Percentiles rank a stretch among this genome's conserved stretches.
Evolutionary conservation across 2,113 vertebrate genomes (phyloP).

Genomic region (Cyprinodon brontotheroides): DNA sequence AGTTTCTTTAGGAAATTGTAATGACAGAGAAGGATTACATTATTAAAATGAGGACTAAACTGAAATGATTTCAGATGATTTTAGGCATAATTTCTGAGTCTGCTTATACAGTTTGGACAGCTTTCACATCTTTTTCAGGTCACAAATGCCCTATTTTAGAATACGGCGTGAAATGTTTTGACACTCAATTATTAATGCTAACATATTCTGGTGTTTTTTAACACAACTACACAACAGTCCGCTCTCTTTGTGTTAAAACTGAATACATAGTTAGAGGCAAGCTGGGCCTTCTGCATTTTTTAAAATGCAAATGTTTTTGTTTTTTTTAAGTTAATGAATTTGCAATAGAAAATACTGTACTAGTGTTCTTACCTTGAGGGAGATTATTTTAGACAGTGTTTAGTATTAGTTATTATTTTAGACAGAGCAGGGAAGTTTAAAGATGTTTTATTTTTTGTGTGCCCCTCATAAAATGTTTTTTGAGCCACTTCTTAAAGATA

Average conservation of each 20-base stretch:
- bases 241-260: background rate
- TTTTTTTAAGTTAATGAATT: slow-evolving; percentile 11
- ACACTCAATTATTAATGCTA: slow-evolving; percentile 5
- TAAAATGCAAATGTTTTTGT: too few relatives aligned
- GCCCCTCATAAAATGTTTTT: background rate
- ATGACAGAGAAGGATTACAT: too few relatives aligned
- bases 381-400: slow-evolving; percentile 1
- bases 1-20: too few relatives aligned
- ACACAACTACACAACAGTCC: background rate
- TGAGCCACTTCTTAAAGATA: background rate
- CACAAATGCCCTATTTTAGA: background rate
- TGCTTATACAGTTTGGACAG: too few relatives aligned
- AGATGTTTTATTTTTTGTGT: background rate
- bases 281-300: background rate
- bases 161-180: background rate
- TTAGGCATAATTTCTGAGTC: too few relatives aligned
- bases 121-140: background rate
- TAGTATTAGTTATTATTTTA: slow-evolving; percentile 51
- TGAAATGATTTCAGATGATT: too few relatives aligned
- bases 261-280: background rate
- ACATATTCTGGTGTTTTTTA: slow-evolving; percentile 18
- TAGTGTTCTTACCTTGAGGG: slow-evolving; percentile 28
- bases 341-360: slow-evolving; percentile 29
- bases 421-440: slow-evolving; percentile 6
- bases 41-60: too few relatives aligned